Conservation (phyloP, 1,140 invertebrate species). For the Dendrolimus kikuchii region DNA sequence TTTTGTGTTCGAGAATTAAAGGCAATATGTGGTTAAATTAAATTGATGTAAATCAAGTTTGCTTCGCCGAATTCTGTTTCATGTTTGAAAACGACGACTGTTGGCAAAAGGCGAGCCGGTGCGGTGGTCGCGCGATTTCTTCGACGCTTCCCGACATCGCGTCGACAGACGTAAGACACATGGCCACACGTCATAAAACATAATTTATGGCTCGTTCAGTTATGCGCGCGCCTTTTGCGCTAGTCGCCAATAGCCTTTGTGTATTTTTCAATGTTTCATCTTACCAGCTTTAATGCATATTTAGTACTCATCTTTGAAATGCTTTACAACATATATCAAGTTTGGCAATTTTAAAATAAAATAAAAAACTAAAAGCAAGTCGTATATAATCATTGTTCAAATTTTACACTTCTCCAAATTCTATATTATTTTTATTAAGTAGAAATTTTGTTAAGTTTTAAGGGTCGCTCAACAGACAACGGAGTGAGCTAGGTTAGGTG, state of each 20-base stretch:
- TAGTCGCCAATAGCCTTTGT: slow-evolving; percentile 10
- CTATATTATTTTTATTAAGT: too few relatives aligned
- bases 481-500: too few relatives aligned
- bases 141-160: slow-evolving; percentile 2
- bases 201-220: slow-evolving; percentile 44
- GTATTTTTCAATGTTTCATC: slow-evolving; percentile 12
- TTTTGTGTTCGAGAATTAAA: too few relatives aligned
- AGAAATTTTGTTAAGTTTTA: too few relatives aligned
- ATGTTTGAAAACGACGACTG: slow-evolving; percentile 11
- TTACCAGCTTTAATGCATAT: slow-evolving; percentile 4
- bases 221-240: slow-evolving; percentile 22
- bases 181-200: slow-evolving; percentile 56
- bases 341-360: too few relatives aligned
- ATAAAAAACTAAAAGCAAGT: too few relatives aligned
- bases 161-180: slow-evolving; percentile 43
- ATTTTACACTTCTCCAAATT: too few relatives aligned
- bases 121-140: slow-evolving; percentile 9
- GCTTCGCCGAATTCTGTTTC: slow-evolving; percentile 36
- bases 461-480: too few relatives aligned
- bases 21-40: too few relatives aligned
- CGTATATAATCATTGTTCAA: too few relatives aligned
- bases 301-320: neutral
- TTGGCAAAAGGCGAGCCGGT: slow-evolving; percentile 4
- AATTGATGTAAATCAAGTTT: slow-evolving; percentile 11
- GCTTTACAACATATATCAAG: too few relatives aligned